Percentiles rank a stretch among this genome's conserved stretches.
These are phyloP conservation scores for Morelia viridis DNA, from an alignment of 2,797 vertebrate species.

Conservation along the genomic window DNA sequence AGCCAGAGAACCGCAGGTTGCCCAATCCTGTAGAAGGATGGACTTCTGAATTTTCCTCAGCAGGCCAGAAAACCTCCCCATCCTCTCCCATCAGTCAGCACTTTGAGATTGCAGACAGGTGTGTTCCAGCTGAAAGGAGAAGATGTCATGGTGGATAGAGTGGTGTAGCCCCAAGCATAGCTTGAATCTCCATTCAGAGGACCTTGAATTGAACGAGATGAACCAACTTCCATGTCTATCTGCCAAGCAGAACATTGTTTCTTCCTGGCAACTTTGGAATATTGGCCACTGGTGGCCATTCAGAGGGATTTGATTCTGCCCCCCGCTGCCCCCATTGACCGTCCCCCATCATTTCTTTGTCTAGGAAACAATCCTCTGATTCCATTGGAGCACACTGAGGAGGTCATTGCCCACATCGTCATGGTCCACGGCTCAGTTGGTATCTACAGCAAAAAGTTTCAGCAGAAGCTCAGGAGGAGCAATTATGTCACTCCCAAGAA, in stretches of 20 bases:
- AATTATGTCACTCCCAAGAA: slow-evolving; percentile 97
- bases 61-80: no score
- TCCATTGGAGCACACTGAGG: slow-evolving; percentile 68
- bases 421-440: slow-evolving; percentile 88
- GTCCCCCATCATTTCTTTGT: neutral
- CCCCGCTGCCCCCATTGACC: neutral
- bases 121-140: neutral
- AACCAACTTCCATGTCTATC: neutral
- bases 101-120: neutral
- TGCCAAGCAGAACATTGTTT: neutral
- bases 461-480: slow-evolving; percentile 86
- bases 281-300: neutral
- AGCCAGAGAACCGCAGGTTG: neutral
- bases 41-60: neutral
- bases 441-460: slow-evolving; percentile 85
- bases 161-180: no score
- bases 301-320: no score
- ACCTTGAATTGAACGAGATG: no score
- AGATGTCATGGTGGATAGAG: no score
- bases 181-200: no score
- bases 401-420: slow-evolving; percentile 84
- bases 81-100: neutral
- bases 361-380: slow-evolving; percentile 83
- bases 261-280: neutral
- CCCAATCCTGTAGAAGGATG: no score